phyloP scores from a whole-genome alignment of 2,113 vertebrate species.

The Lagenorhynchus albirostris region DNA sequence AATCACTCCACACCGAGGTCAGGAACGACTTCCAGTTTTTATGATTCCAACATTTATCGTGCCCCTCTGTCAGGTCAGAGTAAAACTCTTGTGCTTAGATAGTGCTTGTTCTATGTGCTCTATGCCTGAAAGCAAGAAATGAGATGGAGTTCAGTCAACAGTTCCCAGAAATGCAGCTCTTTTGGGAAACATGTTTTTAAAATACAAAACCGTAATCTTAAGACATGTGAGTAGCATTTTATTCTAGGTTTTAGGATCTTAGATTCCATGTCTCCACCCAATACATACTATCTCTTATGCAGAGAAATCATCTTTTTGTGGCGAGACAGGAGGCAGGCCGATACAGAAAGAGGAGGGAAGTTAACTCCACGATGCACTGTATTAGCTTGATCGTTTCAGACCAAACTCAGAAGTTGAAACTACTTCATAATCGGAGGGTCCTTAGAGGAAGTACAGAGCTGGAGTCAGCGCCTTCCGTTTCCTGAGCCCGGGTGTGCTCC shows the following conservation, averaged over 20 bases:
- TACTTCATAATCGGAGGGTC: background rate
- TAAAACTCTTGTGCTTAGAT: background rate
- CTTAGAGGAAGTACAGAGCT: background rate
- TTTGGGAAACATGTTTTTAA: background rate
- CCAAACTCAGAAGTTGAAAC: background rate
- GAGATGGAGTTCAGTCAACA: background rate
- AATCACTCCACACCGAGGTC: background rate
- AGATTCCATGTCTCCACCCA: background rate
- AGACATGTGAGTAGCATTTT: background rate
- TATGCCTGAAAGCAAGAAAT: background rate
- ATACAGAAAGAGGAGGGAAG: background rate
- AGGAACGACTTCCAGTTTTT: background rate
- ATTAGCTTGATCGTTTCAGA: constrained; percentile 6
- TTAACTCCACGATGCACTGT: background rate
- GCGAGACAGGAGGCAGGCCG: background rate
- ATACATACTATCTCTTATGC: background rate
- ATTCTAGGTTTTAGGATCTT: background rate
- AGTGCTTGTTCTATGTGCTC: background rate
- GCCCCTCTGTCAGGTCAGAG: background rate
- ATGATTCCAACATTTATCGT: background rate
- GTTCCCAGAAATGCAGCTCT: background rate
- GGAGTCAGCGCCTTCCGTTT: background rate
- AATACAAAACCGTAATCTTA: background rate
- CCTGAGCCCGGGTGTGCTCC: background rate
- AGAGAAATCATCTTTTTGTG: background rate